These are phyloP conservation scores for Pentamera pediparva DNA, from an alignment of 53 echinoderm and acorn worm genomes.

Conservation along the genomic window DNA sequence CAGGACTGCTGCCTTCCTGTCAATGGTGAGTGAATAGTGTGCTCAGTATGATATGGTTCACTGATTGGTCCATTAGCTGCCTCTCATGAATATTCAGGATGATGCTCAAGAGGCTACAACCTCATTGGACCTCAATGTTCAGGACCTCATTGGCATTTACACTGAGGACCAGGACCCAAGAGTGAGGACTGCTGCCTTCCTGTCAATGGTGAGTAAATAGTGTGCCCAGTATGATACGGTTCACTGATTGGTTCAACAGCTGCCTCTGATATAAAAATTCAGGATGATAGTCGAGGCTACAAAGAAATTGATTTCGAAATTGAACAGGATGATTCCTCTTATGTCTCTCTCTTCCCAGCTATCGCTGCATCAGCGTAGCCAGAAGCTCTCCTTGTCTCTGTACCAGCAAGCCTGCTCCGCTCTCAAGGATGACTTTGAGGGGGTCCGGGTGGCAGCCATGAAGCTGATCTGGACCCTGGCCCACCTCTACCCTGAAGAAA, in stretches of 20 bases:
- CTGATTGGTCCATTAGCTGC: conserved; percentile 74
- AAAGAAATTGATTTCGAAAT: too few species aligned
- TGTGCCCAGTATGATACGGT: too few species aligned
- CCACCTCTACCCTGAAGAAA: conserved; percentile 86
- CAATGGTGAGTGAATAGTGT: conserved; percentile 63
- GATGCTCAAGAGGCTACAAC: conserved; percentile 41
- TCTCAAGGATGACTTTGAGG: conserved; percentile 79
- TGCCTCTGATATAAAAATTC: too few species aligned
- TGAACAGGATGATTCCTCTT: too few species aligned
- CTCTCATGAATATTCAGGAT: conserved; percentile 20
- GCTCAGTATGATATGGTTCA: too few species aligned
- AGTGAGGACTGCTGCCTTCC: conserved; percentile 75
- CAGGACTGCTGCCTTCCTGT: conserved; percentile 67
- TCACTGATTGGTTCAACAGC: too few species aligned
- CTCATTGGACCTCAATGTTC: conserved; percentile 22
- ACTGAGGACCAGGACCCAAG: conserved; percentile 79
- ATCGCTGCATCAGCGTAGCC: conserved; percentile 75
- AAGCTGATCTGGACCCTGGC: conserved; percentile 88
- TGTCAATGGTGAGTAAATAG: conserved; percentile 64
- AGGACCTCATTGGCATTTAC: conserved; percentile 61
- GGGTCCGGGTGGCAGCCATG: conserved; percentile 68
- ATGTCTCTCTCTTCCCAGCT: conserved; percentile 28
- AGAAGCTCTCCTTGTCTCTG: conserved; percentile 69
- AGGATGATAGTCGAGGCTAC: too few species aligned
- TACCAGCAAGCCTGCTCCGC: conserved; percentile 66